Percentiles rank a stretch among this genome's conserved stretches.
phyloP scores from a whole-genome alignment of 2,888 invertebrate genomes.

The Apodemia duryi region DNA sequence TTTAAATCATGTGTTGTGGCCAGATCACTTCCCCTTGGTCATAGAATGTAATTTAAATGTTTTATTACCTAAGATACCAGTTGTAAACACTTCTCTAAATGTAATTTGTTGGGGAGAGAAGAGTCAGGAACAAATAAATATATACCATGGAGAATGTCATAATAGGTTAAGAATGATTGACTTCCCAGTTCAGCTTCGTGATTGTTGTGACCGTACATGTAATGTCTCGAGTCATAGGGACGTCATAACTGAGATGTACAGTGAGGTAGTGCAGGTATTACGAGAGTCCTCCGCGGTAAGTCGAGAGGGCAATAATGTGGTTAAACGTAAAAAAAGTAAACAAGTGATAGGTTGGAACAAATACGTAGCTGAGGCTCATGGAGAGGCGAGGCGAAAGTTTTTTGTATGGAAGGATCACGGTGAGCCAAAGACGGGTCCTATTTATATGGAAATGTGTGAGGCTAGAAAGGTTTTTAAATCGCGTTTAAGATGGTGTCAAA shows the following conservation, averaged over 20 bases:
- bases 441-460: constrained; percentile 23
- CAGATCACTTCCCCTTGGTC: constrained; percentile 16
- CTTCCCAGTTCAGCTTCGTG: constrained; percentile 19
- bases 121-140: constrained; percentile 20
- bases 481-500: constrained; percentile 25
- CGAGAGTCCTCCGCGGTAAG: no score
- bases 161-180: constrained; percentile 17
- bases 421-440: constrained; percentile 18
- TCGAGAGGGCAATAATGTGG: not conserved
- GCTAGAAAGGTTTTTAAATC: constrained; percentile 21
- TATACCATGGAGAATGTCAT: constrained; percentile 22
- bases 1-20: constrained; percentile 16
- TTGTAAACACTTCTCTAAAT: constrained; percentile 12
- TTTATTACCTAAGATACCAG: constrained; percentile 14
- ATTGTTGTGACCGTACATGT: constrained; percentile 14
- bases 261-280: not conserved
- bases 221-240: constrained; percentile 17
- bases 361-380: constrained; percentile 21
- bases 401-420: constrained; percentile 18
- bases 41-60: constrained; percentile 21
- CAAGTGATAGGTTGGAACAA: constrained; percentile 23
- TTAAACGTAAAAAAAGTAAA: constrained; percentile 13
- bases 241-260: constrained; percentile 17
- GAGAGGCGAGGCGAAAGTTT: constrained; percentile 20
- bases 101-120: constrained; percentile 18